Conservation (phyloP, 2,888 invertebrate species). For the Ceramica pisi region DNA sequence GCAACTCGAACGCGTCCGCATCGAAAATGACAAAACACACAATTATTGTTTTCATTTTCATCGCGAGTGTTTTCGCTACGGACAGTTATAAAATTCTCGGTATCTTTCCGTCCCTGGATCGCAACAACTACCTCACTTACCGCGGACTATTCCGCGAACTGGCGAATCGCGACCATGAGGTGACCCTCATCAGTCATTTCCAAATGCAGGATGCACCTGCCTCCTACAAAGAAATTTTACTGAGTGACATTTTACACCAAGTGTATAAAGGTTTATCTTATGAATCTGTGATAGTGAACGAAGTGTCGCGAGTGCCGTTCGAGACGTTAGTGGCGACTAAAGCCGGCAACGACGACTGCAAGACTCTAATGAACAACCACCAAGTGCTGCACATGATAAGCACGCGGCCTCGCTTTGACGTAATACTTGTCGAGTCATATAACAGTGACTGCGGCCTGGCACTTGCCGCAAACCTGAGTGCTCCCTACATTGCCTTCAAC, state of each 20-base stretch:
- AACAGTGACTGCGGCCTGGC: constrained; percentile 94
- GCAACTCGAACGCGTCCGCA: constrained; percentile 81
- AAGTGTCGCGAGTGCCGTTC: constrained; percentile 87
- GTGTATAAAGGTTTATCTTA: constrained; percentile 85
- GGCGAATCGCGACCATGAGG: constrained; percentile 88
- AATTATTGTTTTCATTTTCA: constrained; percentile 75
- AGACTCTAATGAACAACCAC: constrained; percentile 87
- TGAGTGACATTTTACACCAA: constrained; percentile 79
- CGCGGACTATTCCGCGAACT: constrained; percentile 88
- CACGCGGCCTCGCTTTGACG: constrained; percentile 91
- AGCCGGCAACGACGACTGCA: constrained; percentile 88
- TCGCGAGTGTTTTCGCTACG: constrained; percentile 76
- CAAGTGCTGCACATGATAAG: constrained; percentile 89
- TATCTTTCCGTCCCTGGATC: constrained; percentile 88
- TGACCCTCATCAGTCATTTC: constrained; percentile 90
- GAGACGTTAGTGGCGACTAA: constrained; percentile 87
- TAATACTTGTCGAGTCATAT: constrained; percentile 93
- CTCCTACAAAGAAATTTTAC: constrained; percentile 89
- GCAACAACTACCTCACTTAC: constrained; percentile 89
- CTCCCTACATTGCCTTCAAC: constrained; percentile 92
- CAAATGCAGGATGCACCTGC: constrained; percentile 84
- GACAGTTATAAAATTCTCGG: constrained; percentile 88
- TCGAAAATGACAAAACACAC: constrained; percentile 79
- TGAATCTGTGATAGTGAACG: constrained; percentile 87
- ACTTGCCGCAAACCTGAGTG: constrained; percentile 92